Base-by-base conservation (phyloP, 2,797 vertebrate species). In the Trematocara caparti region DNA sequence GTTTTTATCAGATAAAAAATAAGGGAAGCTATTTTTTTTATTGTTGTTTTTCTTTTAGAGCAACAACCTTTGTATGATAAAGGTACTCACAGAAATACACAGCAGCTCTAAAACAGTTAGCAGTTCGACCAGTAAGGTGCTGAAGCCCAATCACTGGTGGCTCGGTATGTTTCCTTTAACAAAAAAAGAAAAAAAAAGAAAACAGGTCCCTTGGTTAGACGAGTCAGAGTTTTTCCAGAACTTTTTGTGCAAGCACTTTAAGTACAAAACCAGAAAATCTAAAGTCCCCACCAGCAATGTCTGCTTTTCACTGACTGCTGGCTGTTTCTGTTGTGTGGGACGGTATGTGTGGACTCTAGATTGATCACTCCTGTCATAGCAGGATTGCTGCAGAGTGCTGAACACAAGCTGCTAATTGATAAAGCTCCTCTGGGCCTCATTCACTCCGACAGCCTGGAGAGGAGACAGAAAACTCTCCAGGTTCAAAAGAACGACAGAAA, bases 331-430 rank as follows among this genome's bases (percentile, higher is more conserved):
- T 78, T 6, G 73, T 81, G 45, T 62, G 45, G 74, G 73, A 57
- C 5, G 2, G 47, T 84, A 77, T 50, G 13, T 45, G 57, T 15
- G 36, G 82, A 81, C 82, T 77, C 77, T 69, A 86, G 89, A 92
- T 89, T 79, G 83, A 90, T 89, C 78, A 77, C 81, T 34, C 30
- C 86, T 88, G 89, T 89, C 90, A 86, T 64, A 75, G 88, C 53
- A 40, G 87, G 79, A 83, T 87, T 83, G 79, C 87, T 81, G 81
- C 78, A 83, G 78, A 89, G 81, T 82, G 78, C 85, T 86, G 82
- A 82, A 88, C 83, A 85, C 87, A 74, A 64, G 75, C 79, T 80
- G 78, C 81, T 92, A 90, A 92, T 89, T 89, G 86, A 90, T 87
- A 83, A 78, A 84, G 59, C 76, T 88, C 89, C 84, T 89, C 82